A percentile compares a stretch with the other conserved stretches of the same genome.
Evolutionary conservation across 1,140 invertebrate genomes (phyloP).

Genomic region (Chlorops oryzae): DNA sequence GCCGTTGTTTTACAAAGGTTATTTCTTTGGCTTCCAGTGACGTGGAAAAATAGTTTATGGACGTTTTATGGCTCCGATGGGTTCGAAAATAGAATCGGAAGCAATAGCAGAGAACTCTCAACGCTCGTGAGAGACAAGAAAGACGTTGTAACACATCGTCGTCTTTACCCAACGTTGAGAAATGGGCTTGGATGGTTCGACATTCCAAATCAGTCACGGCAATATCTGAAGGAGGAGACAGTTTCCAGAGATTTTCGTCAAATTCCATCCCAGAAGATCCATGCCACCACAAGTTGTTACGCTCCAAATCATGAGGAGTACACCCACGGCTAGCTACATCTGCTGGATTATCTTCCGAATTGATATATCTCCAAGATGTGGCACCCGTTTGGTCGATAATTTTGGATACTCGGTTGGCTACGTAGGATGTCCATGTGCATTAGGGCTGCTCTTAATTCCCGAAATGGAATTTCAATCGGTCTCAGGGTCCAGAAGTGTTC

Average conservation of each 20-base stretch:
- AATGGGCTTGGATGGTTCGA: neutral
- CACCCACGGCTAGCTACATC: neutral
- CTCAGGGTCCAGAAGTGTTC: too few relatives aligned
- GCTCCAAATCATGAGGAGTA: neutral
- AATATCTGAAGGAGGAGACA: neutral
- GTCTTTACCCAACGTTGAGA: neutral
- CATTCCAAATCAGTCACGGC: neutral
- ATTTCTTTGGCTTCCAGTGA: too few relatives aligned
- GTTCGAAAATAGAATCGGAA: too few relatives aligned
- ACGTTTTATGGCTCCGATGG: too few relatives aligned
- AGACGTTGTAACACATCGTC: neutral
- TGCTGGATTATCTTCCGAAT: neutral
- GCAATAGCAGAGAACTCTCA: neutral
- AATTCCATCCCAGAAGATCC: neutral
- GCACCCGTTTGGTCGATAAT: neutral
- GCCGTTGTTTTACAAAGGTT: too few relatives aligned
- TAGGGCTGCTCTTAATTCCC: too few relatives aligned
- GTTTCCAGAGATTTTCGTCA: neutral
- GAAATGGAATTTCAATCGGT: too few relatives aligned
- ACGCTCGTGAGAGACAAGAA: neutral
- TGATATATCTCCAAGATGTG: neutral
- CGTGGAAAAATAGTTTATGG: too few relatives aligned
- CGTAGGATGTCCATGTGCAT: constrained; percentile 2
- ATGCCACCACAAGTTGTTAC: neutral
- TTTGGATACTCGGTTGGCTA: neutral